These are phyloP conservation scores for Megaleporinus macrocephalus DNA, from an alignment of 2,113 vertebrate species.

Conservation along the genomic window DNA sequence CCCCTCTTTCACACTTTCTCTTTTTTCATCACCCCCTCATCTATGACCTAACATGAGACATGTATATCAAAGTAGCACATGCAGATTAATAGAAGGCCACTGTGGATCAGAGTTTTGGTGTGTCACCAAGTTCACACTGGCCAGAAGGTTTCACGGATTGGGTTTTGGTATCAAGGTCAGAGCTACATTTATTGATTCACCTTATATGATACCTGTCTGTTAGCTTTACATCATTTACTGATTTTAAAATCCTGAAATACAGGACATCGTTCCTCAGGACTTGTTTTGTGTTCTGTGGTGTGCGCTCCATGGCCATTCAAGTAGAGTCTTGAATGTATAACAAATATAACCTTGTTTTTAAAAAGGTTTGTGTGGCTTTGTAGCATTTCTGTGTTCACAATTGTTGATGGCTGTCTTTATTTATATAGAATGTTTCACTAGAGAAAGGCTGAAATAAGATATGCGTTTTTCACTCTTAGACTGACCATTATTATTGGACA, in stretches of 20 bases:
- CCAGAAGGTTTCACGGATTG: neutral
- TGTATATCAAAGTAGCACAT: constrained; percentile 11
- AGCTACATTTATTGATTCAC: neutral
- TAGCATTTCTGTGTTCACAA: neutral
- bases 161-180: neutral
- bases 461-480: neutral
- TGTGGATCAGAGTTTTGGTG: constrained; percentile 13
- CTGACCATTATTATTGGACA: neutral
- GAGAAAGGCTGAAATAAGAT: too few relatives aligned
- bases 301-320: too few relatives aligned
- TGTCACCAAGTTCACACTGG: neutral
- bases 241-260: neutral
- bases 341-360: too few relatives aligned
- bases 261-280: too few relatives aligned
- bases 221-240: neutral
- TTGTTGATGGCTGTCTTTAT: too few relatives aligned
- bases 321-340: too few relatives aligned
- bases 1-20: constrained; percentile 12
- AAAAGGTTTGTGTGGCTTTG: neutral
- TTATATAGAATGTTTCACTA: too few relatives aligned
- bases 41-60: constrained; percentile 11
- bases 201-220: neutral
- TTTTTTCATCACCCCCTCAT: neutral
- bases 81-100: constrained; percentile 37
- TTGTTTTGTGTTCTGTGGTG: too few relatives aligned